Conservation (phyloP, 1,140 invertebrate species). For the Eupeodes corollae region DNA sequence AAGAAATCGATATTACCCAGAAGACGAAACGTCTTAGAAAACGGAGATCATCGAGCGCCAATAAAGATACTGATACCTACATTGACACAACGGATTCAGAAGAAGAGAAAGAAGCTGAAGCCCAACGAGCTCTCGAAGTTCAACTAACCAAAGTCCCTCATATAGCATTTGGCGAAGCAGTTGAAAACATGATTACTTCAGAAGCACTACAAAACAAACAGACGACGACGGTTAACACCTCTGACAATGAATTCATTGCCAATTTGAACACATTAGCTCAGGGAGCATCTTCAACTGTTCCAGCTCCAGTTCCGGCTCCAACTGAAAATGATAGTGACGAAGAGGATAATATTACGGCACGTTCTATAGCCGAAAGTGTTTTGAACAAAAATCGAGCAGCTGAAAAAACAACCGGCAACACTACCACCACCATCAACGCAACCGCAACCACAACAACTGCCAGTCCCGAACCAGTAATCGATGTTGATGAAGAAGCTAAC, state of each 20-base stretch:
- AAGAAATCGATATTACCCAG: constrained; percentile 8
- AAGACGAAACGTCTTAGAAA: constrained; percentile 29
- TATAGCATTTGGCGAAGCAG: constrained; percentile 25
- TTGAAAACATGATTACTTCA: constrained; percentile 22
- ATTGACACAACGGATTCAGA: constrained; percentile 12
- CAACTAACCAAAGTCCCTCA: constrained; percentile 21
- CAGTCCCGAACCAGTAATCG: neutral
- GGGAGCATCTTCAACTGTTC: neutral
- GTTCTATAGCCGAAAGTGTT: constrained; percentile 25
- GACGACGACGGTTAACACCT: constrained; percentile 3
- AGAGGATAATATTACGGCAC: constrained; percentile 14
- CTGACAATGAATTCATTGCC: constrained; percentile 8
- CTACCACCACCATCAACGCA: neutral
- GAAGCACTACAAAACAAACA: constrained; percentile 11
- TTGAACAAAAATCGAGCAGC: constrained; percentile 8
- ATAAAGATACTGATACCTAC: constrained; percentile 21
- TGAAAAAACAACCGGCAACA: neutral
- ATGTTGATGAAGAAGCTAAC: neutral
- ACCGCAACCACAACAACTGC: neutral
- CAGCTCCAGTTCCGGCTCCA: too few relatives aligned
- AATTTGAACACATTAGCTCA: constrained; percentile 8
- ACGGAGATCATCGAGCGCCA: constrained; percentile 23
- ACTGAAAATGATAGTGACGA: constrained; percentile 14
- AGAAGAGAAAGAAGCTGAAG: constrained; percentile 3
- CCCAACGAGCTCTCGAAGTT: constrained; percentile 8